phyloP scores from a whole-genome alignment of 2,113 vertebrate genomes.

The Mustela nigripes region DNA sequence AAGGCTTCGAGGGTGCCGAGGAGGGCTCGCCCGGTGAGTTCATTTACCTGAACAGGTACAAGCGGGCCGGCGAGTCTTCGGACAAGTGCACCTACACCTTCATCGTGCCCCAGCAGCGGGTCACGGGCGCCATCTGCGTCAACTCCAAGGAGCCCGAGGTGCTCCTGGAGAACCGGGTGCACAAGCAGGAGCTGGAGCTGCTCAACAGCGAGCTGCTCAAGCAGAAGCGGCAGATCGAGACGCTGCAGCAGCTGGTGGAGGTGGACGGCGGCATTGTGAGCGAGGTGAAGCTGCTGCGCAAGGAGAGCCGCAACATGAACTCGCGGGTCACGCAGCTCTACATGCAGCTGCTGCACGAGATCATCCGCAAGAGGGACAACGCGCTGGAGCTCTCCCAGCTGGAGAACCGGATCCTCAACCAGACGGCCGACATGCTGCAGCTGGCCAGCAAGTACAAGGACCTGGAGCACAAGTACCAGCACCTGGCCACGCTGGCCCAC shows the following conservation, averaged over 20 bases:
- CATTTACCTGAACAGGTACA: conserved; percentile 92
- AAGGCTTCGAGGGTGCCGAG: conserved; percentile 90
- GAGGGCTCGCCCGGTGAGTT: conserved; percentile 91
- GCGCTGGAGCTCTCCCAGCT: conserved; percentile 97
- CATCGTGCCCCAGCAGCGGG: conserved; percentile 98
- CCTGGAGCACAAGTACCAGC: conserved; percentile 98
- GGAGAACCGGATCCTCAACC: conserved; percentile 97
- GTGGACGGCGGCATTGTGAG: conserved; percentile 98
- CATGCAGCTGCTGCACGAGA: conserved; percentile 99
- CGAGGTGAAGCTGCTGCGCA: conserved; percentile 97
- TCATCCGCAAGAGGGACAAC: conserved; percentile 98
- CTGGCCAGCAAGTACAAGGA: conserved; percentile 97
- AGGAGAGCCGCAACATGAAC: conserved; percentile 99
- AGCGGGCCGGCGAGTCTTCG: conserved; percentile 89
- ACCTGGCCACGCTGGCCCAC: conserved; percentile 94
- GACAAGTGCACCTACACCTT: conserved; percentile 99
- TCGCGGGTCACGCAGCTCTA: conserved; percentile 98
- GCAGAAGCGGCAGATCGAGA: conserved; percentile 98
- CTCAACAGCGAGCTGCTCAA: conserved; percentile 97
- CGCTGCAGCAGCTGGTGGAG: conserved; percentile 97
- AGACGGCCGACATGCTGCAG: conserved; percentile 97
- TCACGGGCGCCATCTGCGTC: conserved; percentile 98
- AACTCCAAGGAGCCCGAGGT: conserved; percentile 97
- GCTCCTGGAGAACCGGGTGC: conserved; percentile 94
- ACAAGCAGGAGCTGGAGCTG: conserved; percentile 97